These are phyloP conservation scores for Chalcosyrphus nemorum DNA, from an alignment of 2,888 invertebrate genomes.

Conservation along the genomic window DNA sequence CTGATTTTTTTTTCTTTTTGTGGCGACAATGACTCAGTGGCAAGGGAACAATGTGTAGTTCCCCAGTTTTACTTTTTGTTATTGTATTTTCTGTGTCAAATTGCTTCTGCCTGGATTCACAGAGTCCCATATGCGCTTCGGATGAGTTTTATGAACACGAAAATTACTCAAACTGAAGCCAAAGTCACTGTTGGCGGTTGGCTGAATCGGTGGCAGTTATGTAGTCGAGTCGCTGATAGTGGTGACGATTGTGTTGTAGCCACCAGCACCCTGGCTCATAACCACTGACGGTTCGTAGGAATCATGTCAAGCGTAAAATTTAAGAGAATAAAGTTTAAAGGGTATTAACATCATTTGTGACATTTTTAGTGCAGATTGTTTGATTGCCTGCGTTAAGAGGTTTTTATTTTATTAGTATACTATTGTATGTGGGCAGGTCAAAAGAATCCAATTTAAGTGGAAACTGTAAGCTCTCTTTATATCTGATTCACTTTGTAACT, in stretches of 20 bases:
- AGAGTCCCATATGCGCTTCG: constrained; percentile 19
- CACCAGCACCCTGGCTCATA: background rate
- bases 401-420: background rate
- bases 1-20: constrained; percentile 1
- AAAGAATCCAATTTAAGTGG: constrained; percentile 2
- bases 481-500: background rate
- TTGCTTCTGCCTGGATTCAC: constrained; percentile 21
- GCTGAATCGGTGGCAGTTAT: background rate
- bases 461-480: background rate
- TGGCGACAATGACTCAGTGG: constrained; percentile 23
- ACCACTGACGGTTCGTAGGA: constrained; percentile 18
- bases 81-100: constrained; percentile 20
- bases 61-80: too few species aligned
- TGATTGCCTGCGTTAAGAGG: constrained; percentile 2
- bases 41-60: constrained; percentile 13
- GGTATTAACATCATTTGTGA: constrained; percentile 51
- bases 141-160: constrained; percentile 48
- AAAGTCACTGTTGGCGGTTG: constrained; percentile 3
- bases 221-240: background rate
- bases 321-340: constrained; percentile 27
- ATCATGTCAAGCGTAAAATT: constrained; percentile 45
- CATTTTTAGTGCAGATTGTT: constrained; percentile 44
- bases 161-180: constrained; percentile 47
- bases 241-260: background rate
- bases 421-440: background rate